Evolutionary conservation across 92 coral and sea anemone genomes (phyloP), one percentile per base, ranked within the genome.

Genomic region (Zoanthus sansibaricus): DNA sequence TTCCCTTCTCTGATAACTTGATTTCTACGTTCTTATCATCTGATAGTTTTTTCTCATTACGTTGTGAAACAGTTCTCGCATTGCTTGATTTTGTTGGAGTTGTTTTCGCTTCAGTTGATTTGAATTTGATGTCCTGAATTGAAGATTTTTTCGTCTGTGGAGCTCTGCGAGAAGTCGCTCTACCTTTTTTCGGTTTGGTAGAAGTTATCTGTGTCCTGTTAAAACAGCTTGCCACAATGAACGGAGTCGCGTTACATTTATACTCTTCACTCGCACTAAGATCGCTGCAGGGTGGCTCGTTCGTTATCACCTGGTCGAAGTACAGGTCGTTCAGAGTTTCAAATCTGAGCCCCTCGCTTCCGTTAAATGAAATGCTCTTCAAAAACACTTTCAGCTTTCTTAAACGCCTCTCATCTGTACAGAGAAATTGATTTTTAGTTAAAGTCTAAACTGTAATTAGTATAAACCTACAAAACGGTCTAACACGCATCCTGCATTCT

Each of bases 221-320:
- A 77, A 97, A 97, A 55, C 99, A 97, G 84, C 99, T 95, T 16
- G 98, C 98, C 3, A 97, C 93, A 6, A 97, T 72, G 78, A 97
- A 97, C 6, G 99, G 94, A 14, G 99, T 97, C 0, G 99, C 98
- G 30, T 95, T 90, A 74, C 97, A 93, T 80, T 92, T 95, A 73
- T 93, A 92, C 52, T 95, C 97, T 72, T 86, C 88, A 14, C 84
- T 71, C 47, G 88, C 83, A 21, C 75, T 75, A 25, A 93, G 89
- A 32, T 91, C 95, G 72, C 79, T 87, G 83, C 99, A 97, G 33
- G 99, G 99, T 77, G 91, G 87, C 79, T 91, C 94, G 78, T 97
- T 95, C 16, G 92, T 87, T 30, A 97, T 62, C 9, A 97, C 89
- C 21, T 83, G 83, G 78, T 97, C 96, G 12, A 87, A 82, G 68